phyloP scores from a whole-genome alignment of 2,113 vertebrate species.

The Blennius ocellaris region DNA sequence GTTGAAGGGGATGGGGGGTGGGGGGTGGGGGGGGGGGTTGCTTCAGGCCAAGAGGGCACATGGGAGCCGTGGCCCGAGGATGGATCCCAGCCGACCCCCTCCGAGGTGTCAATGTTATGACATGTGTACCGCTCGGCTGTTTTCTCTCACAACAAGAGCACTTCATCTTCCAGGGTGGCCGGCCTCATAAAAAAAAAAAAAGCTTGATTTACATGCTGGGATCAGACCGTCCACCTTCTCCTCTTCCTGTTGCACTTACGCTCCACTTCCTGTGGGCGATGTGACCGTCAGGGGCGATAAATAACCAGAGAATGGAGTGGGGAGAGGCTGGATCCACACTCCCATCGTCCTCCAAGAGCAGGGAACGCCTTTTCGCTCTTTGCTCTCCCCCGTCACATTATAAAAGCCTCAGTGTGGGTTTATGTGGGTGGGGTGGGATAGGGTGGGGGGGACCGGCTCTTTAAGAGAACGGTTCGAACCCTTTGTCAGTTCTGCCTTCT shows the following conservation, averaged over 20 bases:
- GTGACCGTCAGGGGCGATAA: constrained; percentile 77
- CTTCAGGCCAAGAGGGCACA: constrained; percentile 74
- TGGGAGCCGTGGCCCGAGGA: constrained; percentile 72
- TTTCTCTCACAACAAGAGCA: constrained; percentile 94
- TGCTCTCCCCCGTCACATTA: constrained; percentile 28
- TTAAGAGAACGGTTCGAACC: constrained; percentile 49
- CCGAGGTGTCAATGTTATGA: constrained; percentile 89
- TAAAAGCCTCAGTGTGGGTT: constrained; percentile 17
- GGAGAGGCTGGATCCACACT: constrained; percentile 53
- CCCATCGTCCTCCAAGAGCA: constrained; percentile 34
- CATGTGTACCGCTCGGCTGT: constrained; percentile 90
- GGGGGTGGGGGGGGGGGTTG: constrained; percentile 30
- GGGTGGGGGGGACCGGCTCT: no score
- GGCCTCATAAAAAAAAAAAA: constrained; percentile 89
- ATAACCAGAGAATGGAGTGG: constrained; percentile 73
- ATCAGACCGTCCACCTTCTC: constrained; percentile 85
- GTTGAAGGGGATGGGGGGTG: constrained; percentile 14
- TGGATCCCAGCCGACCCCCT: constrained; percentile 75
- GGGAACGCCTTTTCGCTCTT: constrained; percentile 5
- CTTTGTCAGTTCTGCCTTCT: constrained; percentile 50
- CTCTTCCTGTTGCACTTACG: constrained; percentile 86
- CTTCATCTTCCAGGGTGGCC: constrained; percentile 91
- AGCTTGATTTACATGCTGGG: constrained; percentile 88
- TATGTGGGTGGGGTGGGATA: no score
- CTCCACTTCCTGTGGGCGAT: constrained; percentile 84